Evolutionary conservation across 2,113 vertebrate genomes (phyloP).

Genomic region (Gallinago media): DNA sequence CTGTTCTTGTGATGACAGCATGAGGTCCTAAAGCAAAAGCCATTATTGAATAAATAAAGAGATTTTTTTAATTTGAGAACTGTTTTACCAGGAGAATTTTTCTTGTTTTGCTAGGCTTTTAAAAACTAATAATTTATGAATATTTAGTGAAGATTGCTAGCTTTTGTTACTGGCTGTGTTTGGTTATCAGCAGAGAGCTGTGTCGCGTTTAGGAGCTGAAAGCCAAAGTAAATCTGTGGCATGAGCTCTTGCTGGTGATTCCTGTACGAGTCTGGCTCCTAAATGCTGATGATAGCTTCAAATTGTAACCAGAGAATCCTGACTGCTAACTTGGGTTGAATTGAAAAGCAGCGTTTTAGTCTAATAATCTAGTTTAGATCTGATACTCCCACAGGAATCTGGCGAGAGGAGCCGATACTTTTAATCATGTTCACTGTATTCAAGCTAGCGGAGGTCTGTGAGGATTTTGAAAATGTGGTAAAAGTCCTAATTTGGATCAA

Average conservation of each 20-base stretch:
- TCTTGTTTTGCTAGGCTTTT: neutral
- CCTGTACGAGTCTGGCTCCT: neutral
- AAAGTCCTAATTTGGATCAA: neutral
- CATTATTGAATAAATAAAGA: neutral
- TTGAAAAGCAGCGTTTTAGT: neutral
- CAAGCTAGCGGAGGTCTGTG: neutral
- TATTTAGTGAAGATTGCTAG: neutral
- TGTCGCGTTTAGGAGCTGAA: neutral
- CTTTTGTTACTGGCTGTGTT: neutral
- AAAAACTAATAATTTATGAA: neutral
- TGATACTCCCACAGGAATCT: constrained; percentile 29
- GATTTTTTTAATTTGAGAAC: neutral
- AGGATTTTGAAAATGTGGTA: neutral
- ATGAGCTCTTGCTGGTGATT: neutral
- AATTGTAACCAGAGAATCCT: neutral
- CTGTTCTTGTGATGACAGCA: neutral
- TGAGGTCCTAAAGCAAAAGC: neutral
- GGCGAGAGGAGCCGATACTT: neutral
- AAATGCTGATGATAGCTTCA: neutral
- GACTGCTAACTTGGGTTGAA: neutral
- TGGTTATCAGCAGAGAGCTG: neutral
- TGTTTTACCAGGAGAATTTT: neutral
- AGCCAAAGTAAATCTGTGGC: neutral
- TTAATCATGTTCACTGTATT: neutral
- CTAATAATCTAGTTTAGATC: constrained; percentile 48